Conservation (phyloP, 2,797 vertebrate species). For the Galago senegalensis region DNA sequence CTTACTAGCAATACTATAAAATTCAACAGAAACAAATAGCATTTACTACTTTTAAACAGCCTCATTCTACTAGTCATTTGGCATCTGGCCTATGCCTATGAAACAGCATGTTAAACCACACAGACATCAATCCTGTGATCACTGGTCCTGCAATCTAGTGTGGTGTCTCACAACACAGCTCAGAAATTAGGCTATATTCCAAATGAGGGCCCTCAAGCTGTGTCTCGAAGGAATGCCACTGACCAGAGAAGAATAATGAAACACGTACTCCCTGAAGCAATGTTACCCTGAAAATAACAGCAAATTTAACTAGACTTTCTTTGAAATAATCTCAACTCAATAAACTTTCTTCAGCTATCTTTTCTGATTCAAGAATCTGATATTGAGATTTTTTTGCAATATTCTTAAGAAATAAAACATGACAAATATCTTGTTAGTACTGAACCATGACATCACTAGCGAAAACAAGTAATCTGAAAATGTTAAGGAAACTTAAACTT, state of each 20-base stretch:
- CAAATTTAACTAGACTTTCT: slow-evolving; percentile 19
- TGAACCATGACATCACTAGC: background rate
- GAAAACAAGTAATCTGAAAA: slow-evolving; percentile 18
- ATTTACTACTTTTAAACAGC: slow-evolving; percentile 20
- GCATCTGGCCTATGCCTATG: background rate
- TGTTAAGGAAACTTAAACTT: background rate
- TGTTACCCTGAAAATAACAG: slow-evolving; percentile 26
- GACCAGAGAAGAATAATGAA: slow-evolving; percentile 8
- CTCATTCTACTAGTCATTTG: slow-evolving; percentile 25
- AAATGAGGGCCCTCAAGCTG: slow-evolving; percentile 17
- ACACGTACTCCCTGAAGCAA: background rate
- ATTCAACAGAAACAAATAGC: background rate
- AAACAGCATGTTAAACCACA: background rate
- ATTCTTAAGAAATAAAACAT: slow-evolving; percentile 39
- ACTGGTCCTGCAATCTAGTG: background rate
- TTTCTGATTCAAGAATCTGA: slow-evolving; percentile 6
- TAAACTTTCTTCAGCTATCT: slow-evolving; percentile 8
- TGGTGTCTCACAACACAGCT: background rate
- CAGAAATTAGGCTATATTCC: slow-evolving; percentile 3
- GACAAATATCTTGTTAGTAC: slow-evolving; percentile 1
- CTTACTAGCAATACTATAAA: slow-evolving; percentile 23
- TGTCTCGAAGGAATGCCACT: slow-evolving; percentile 35
- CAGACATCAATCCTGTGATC: background rate
- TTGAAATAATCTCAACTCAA: slow-evolving; percentile 34
- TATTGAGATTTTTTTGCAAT: slow-evolving; percentile 27